Evolutionary conservation across 2,888 invertebrate genomes (phyloP), one percentile per base, ranked within the genome.

Genomic region (Drosophila affinis): DNA sequence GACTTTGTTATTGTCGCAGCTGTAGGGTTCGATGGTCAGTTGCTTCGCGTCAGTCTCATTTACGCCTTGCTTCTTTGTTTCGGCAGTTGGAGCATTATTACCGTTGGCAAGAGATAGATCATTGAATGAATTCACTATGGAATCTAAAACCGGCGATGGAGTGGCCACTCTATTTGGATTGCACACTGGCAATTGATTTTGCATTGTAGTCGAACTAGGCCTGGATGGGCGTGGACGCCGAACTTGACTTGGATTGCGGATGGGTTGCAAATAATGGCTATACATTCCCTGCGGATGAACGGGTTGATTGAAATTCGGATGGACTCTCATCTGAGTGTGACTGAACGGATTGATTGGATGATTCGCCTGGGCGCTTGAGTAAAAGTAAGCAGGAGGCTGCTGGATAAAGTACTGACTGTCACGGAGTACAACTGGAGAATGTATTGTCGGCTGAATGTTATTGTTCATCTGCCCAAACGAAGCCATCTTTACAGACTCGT

Each of bases 401-500:
- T 14, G 34, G 12, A 34, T 6, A 12, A 34, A 14, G 12, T 14
- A 34, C 34, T 34, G 34, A 14, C 14, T 5, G 34, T 14, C 14
- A 14, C 5, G 14, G 14, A 6, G 14, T 12, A 34, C 1, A 4
- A 3, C 17, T 27, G 12, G 1, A 17, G 24, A 3, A 10, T 17
- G 7, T 3, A 18, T 27, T 1, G n/a, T 55, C 2, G 3, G 44
- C 27, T 29, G 21, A 9, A 46, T 47, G 3, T 10, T 9, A 49
- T 18, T 14, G 18, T 29, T 32, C 21, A 27, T 47, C 27, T 18
- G 18, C 18, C 29, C 24, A 46, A 12, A 34, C 14, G 14, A 14
- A 14, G 9, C 24, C 45, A 18, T 21, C 14, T 21, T 18, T 0
- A 46, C 21, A 21, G 9, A n/a, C 10, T 62, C 83, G 49, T 83